Percentiles rank a stretch among this genome's conserved stretches.
Evolutionary conservation across 2,113 vertebrate species (phyloP).

Genomic region (Atlantisia rogersi): DNA sequence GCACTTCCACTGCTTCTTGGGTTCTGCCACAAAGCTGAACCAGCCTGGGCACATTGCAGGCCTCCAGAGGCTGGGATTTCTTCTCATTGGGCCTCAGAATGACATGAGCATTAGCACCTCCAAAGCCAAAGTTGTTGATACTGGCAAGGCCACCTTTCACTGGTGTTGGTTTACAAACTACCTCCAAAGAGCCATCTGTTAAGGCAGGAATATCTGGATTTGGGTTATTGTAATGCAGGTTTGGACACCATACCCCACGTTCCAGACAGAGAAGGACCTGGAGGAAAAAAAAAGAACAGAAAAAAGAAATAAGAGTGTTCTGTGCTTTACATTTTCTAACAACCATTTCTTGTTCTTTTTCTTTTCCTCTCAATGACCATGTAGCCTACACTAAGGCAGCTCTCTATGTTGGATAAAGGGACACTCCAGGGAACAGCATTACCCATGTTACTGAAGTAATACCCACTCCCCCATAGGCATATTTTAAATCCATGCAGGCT

Average conservation of each 20-base stretch:
- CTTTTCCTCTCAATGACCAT: neutral
- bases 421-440: neutral
- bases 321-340: neutral
- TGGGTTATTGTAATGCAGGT: conserved; percentile 87
- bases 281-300: neutral
- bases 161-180: conserved; percentile 84
- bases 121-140: conserved; percentile 96
- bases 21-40: conserved; percentile 89
- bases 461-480: neutral
- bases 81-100: conserved; percentile 82
- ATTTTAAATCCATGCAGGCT: neutral
- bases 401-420: neutral
- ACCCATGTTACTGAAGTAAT: neutral
- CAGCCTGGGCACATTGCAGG: conserved; percentile 67
- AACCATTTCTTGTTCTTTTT: neutral
- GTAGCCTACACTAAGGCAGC: neutral
- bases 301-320: neutral
- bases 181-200: conserved; percentile 78
- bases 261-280: conserved; percentile 93
- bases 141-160: conserved; percentile 85
- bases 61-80: neutral
- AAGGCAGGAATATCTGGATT: conserved; percentile 90
- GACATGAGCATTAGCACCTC: conserved; percentile 93
- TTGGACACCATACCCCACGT: conserved; percentile 90
- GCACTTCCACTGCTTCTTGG: conserved; percentile 75